A percentile compares a stretch with the other conserved stretches of the same genome.
Conservation (phyloP, 2,797 vertebrate genomes). For the Smutsia gigantea region DNA sequence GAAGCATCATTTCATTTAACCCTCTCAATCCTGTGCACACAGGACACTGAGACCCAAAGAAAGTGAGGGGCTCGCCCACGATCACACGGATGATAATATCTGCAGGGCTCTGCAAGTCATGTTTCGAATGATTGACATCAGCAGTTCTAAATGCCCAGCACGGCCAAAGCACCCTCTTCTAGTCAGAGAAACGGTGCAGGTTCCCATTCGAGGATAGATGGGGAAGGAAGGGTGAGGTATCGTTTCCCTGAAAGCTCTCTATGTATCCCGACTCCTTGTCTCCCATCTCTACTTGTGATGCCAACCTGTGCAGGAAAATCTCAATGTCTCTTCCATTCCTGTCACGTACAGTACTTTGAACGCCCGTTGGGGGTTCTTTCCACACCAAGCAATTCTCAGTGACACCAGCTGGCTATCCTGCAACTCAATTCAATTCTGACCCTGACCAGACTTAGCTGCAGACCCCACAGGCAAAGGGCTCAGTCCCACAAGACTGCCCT, state of each 20-base stretch:
- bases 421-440: too few relatives aligned
- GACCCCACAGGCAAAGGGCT: neutral
- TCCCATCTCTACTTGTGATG: neutral
- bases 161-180: neutral
- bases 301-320: neutral
- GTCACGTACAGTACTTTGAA: neutral
- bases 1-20: neutral
- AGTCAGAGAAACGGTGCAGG: neutral
- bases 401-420: neutral
- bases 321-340: neutral
- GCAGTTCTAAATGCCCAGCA: neutral
- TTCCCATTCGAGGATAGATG: neutral
- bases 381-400: neutral
- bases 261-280: neutral
- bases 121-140: neutral
- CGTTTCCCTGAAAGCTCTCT: neutral
- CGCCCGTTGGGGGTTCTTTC: neutral
- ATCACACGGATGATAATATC: neutral
- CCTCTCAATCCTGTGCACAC: neutral
- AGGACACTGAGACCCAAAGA: neutral
- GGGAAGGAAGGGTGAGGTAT: rapidly evolving
- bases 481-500: neutral
- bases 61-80: neutral
- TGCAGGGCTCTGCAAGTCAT: neutral
- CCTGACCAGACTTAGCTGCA: neutral